Evolutionary conservation across 1,140 invertebrate species (phyloP).

Genomic region (Hermetia illucens): DNA sequence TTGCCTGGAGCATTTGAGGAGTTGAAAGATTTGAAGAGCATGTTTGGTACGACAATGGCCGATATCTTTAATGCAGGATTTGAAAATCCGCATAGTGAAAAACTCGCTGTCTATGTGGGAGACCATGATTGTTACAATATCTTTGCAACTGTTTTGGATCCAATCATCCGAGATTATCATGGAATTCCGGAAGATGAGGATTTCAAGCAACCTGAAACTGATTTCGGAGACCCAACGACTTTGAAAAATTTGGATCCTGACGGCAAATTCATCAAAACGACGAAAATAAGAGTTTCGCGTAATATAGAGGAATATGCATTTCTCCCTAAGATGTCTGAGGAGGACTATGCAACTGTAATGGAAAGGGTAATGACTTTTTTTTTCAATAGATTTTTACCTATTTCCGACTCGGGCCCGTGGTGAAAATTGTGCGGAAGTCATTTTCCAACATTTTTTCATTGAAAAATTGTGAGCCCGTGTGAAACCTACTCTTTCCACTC

Average conservation of each 20-base stretch:
- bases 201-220: constrained; percentile 42
- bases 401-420: too few species aligned
- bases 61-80: constrained; percentile 55
- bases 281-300: constrained; percentile 57
- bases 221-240: constrained; percentile 53
- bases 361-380: too few species aligned
- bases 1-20: constrained; percentile 49
- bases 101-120: constrained; percentile 55
- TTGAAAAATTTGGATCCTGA: constrained; percentile 60
- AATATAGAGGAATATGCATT: constrained; percentile 58
- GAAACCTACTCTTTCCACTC: too few species aligned
- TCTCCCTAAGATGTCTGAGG: constrained; percentile 55
- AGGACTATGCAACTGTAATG: constrained; percentile 39
- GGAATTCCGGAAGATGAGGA: constrained; percentile 42
- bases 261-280: constrained; percentile 53
- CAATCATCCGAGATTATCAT: constrained; percentile 66
- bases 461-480: too few species aligned
- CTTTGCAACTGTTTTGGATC: constrained; percentile 56
- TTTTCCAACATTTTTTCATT: too few species aligned
- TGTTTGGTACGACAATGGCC: too few species aligned
- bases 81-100: constrained; percentile 43
- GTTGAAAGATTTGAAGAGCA: constrained; percentile 45
- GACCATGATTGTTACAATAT: constrained; percentile 55
- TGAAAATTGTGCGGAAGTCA: too few species aligned
- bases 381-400: too few species aligned